Percentiles rank a stretch among this genome's conserved stretches.
phyloP scores from a whole-genome alignment of 2,888 invertebrate genomes.

The Tridacna crocea region DNA sequence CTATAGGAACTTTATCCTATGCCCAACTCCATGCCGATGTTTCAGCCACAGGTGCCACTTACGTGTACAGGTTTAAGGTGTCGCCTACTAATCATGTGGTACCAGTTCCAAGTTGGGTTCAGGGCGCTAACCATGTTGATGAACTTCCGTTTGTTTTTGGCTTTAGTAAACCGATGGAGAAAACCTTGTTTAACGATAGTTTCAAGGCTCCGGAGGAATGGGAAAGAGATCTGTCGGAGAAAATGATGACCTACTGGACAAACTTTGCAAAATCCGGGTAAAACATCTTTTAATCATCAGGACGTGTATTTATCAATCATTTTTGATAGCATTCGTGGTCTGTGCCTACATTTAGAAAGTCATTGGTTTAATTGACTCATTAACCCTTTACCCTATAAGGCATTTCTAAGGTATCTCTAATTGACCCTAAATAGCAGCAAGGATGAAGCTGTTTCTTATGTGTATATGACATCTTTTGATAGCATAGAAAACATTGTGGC shows the following conservation, averaged over 20 bases:
- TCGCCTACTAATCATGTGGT: neutral
- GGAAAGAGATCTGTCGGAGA: slow-evolving; percentile 92
- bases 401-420: no score
- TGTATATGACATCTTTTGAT: no score
- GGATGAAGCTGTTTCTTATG: no score
- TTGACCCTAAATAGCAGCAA: no score
- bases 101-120: slow-evolving; percentile 56
- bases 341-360: no score
- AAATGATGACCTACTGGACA: slow-evolving; percentile 96
- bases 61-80: neutral
- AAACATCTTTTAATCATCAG: neutral
- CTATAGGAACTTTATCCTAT: neutral
- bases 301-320: neutral
- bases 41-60: neutral
- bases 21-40: neutral
- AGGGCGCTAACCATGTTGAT: slow-evolving; percentile 77
- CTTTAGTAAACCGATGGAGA: neutral
- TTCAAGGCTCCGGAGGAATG: slow-evolving; percentile 89
- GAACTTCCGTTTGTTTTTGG: slow-evolving; percentile 80
- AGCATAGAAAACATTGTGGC: no score
- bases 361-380: no score
- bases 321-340: no score
- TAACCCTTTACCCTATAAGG: no score
- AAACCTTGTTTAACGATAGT: slow-evolving; percentile 82
- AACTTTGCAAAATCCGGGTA: slow-evolving; percentile 95